These are phyloP conservation scores for Pampus argenteus DNA, from an alignment of 2,797 vertebrate genomes.

Conservation along the genomic window DNA sequence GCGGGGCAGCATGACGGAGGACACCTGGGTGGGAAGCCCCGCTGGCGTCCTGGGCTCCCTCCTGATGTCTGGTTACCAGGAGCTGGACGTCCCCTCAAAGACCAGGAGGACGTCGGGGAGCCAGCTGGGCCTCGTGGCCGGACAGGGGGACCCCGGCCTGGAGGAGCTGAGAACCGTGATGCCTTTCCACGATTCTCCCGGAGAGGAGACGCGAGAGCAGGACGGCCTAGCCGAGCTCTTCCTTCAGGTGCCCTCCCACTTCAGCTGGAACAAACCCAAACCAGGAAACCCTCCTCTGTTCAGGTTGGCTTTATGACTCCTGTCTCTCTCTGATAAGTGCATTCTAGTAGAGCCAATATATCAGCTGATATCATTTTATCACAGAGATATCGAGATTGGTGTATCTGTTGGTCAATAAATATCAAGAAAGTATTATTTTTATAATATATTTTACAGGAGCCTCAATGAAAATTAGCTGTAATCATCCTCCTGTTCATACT, in stretches of 20 bases:
- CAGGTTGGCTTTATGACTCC: conserved; percentile 75
- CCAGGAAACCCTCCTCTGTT: conserved; percentile 92
- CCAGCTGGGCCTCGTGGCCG: conserved; percentile 77
- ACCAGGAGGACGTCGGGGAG: conserved; percentile 89
- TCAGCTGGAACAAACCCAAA: conserved; percentile 96
- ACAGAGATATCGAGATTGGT: too few relatives aligned
- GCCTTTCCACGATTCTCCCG: conserved; percentile 83
- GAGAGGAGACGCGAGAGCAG: conserved; percentile 88
- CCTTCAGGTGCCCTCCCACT: conserved; percentile 93
- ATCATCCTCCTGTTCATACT: too few relatives aligned
- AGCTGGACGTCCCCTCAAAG: conserved; percentile 94
- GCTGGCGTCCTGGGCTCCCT: conserved; percentile 81
- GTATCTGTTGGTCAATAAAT: too few relatives aligned
- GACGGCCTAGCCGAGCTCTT: conserved; percentile 90
- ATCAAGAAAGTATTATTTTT: too few relatives aligned
- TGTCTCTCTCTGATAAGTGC: too few relatives aligned
- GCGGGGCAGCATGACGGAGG: conserved; percentile 92
- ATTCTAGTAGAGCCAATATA: too few relatives aligned
- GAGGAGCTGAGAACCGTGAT: conserved; percentile 85
- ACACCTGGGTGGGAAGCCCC: conserved; percentile 88
- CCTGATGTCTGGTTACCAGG: conserved; percentile 84
- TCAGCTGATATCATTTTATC: too few relatives aligned
- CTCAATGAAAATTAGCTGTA: too few relatives aligned
- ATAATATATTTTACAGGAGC: too few relatives aligned
- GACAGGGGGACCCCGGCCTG: conserved; percentile 86